A percentile compares a stretch with the other conserved stretches of the same genome.
Conservation (phyloP, 92 coral and sea anemone genomes). For the Nematostella vectensis region DNA sequence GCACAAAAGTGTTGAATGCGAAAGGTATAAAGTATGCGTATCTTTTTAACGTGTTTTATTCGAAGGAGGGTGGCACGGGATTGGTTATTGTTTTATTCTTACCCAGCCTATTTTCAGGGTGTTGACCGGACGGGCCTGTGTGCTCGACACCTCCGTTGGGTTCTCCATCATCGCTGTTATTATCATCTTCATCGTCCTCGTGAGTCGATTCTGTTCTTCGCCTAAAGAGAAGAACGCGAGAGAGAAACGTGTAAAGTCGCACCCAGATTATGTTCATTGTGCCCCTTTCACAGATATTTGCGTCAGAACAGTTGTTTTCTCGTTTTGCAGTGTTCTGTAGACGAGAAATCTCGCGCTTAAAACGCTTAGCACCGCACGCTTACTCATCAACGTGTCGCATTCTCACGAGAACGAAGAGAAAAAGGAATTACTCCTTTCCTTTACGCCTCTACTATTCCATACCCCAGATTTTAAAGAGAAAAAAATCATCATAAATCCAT, state of each 20-base stretch:
- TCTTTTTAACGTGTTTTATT: no score
- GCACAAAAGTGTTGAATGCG: no score
- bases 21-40: no score
- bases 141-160: background rate
- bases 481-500: no score
- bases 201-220: constrained; percentile 30
- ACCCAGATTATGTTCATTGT: constrained; percentile 30
- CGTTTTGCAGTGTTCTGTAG: background rate
- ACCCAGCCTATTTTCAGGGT: constrained; percentile 11
- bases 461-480: no score
- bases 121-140: constrained; percentile 4
- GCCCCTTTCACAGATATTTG: constrained; percentile 55
- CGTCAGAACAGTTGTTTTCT: constrained; percentile 59
- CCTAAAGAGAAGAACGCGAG: constrained; percentile 6
- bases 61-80: background rate
- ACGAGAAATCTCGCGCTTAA: background rate
- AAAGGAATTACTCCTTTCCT: no score
- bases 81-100: background rate
- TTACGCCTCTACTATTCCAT: no score
- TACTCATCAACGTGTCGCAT: no score
- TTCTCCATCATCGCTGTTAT: constrained; percentile 29
- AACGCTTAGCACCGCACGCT: no score
- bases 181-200: constrained; percentile 60
- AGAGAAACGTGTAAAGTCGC: constrained; percentile 55
- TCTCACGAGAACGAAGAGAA: no score